These are phyloP conservation scores for Drosophila tropicalis DNA, from an alignment of 1,140 invertebrate species.

Conservation along the genomic window DNA sequence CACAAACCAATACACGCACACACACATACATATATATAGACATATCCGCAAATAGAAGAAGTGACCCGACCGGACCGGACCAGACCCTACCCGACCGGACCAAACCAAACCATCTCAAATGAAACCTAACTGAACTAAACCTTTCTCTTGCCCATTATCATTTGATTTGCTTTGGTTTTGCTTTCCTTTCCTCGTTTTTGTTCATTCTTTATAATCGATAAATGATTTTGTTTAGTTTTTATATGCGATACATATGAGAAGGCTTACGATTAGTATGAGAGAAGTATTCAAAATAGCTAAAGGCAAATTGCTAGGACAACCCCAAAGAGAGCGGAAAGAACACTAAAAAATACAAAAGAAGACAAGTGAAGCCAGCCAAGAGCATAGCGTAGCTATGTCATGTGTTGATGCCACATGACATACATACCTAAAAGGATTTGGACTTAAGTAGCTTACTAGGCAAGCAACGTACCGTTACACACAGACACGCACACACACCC, in stretches of 20 bases:
- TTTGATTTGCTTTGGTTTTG: slow-evolving; percentile 48
- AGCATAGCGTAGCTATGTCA: slow-evolving; percentile 12
- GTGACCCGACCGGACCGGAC: too few species aligned
- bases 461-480: slow-evolving; percentile 27
- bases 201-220: slow-evolving; percentile 63
- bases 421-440: slow-evolving; percentile 80
- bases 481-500: slow-evolving; percentile 33
- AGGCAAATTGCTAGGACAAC: slow-evolving; percentile 63
- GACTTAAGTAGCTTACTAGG: slow-evolving; percentile 75
- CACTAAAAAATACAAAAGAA: slow-evolving; percentile 21
- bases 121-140: not conserved
- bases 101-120: not conserved
- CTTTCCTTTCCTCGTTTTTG: not conserved
- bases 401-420: slow-evolving; percentile 65
- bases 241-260: slow-evolving; percentile 4
- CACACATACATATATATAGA: not conserved
- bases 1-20: not conserved
- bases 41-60: too few species aligned
- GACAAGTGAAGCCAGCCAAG: slow-evolving; percentile 10
- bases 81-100: too few species aligned
- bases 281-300: slow-evolving; percentile 64
- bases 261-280: not conserved
- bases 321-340: slow-evolving; percentile 8
- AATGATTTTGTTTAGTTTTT: slow-evolving; percentile 76
- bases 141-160: slow-evolving; percentile 35